Evolutionary conservation across 2,113 vertebrate genomes (phyloP), one percentile per base, ranked within the genome.

Genomic region (Irena cyanogastra): DNA sequence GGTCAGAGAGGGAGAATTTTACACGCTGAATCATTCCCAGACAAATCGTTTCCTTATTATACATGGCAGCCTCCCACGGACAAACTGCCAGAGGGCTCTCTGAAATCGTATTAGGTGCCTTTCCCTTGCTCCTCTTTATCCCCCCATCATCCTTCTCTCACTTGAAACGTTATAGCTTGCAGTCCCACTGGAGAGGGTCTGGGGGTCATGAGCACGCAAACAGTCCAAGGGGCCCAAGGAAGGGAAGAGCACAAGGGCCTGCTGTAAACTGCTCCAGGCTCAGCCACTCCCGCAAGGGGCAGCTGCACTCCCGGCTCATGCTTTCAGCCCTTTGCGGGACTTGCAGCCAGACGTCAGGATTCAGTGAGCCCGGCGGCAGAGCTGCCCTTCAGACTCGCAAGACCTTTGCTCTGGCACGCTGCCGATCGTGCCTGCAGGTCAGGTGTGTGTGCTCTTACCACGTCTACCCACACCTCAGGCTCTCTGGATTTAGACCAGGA

Each of bases 21-120:
- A 91, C 89, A 71, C 16, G 49, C 79, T 91, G 93, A 96, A 95
- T 97, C 91, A 94, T 87, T 92, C 84, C 63, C 84, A 96, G 93
- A 97, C 93, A 94, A 96, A 94, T 96, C 50, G 23, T 92, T 97
- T 95, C 94, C 94, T 96, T 96, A 94, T 97, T 97, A 87, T 83
- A 95, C 84, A 80, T 90, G 93, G 96, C 95, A 97, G 95, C 94
- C 95, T 97, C 97, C 95, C 90, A 94, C 63, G 9, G 92, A 94
- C 16, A 6, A 56, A 50, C 56, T 95, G 97, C 95, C 95, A 94
- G 82, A 95, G 95, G 82, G 94, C 41, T 93, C 90, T 91, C 94
- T 89, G 61, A 87, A 91, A 90, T 91, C 9, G 8, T 75, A 81
- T 91, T 95, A 96, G 78, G 77, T 92, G 91, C 96, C 89, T 95